Evolutionary conservation across 2,888 invertebrate species (phyloP), one percentile per base, ranked within the genome.

Genomic region (Alcis repandata): DNA sequence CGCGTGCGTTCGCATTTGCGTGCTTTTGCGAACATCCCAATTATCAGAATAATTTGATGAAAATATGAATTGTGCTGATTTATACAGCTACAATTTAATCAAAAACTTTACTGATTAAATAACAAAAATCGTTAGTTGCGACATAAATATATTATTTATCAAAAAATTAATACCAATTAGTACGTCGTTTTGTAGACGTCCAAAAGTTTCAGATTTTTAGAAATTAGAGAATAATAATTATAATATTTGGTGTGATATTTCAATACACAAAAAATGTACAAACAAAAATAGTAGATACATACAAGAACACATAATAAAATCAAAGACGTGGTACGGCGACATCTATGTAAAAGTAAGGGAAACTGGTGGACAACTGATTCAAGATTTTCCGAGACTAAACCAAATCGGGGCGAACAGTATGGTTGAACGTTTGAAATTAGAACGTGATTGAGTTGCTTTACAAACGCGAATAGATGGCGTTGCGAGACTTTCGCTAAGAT

Each of bases 1-100:
- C 69, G 65, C 67, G 67, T 72, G 65, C 67, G 60, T 57, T 71
- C 67, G 33, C 46, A 52, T 78, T 77, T 69, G 73, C 73, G 75
- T 80, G 69, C 56, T 66, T 70, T 73, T 70, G 65, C 69, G 63
- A 71, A 68, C 71, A 73, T 72, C 70, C 74, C 66, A 73, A 77
- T 72, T 78, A 76, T 73, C 62, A 69, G 65, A 59, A 63, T 62
- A 59, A 59, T 67, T 67, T 54, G 33, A 58, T 61, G 54, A 51
- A 48, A 56, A 67, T 66, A 19, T 49, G 61, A 49, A 59, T 17
- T 53, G 54, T 46, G 53, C 48, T 64, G 49, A 63, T 59, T 53
- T 40, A 59, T 33, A 49, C 13, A 41, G 49, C 22, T 17, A 22
- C n/a, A 36, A 27, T 46, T 38, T 52, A 20, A 52, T 52, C 20